phyloP scores from a whole-genome alignment of 2,113 vertebrate species.

The Leptobrachium leishanense region DNA sequence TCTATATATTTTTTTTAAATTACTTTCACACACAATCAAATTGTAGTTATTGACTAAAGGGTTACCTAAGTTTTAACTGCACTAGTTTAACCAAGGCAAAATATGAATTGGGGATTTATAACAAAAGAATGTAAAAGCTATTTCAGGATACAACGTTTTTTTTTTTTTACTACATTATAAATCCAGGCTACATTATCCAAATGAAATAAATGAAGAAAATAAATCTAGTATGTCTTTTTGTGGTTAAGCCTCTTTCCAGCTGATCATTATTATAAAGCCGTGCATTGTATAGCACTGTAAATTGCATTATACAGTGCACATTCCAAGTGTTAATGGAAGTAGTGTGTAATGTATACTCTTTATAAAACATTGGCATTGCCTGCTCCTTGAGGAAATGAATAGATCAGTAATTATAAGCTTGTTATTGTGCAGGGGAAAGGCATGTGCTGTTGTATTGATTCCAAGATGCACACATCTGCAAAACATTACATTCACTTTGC shows the following conservation, averaged over 20 bases:
- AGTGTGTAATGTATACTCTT: conserved; percentile 34
- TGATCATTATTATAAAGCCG: conserved; percentile 6
- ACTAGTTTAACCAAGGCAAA: no score
- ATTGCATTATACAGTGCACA: conserved; percentile 27
- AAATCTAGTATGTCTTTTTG: conserved; percentile 6
- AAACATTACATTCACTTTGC: conserved; percentile 33
- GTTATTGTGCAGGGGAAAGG: conserved; percentile 45
- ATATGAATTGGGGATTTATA: no score
- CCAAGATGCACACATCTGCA: conserved; percentile 44
- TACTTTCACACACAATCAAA: no score
- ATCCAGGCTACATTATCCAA: not conserved
- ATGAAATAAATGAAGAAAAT: conserved; percentile 7
- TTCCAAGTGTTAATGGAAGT: conserved; percentile 36
- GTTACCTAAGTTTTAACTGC: no score
- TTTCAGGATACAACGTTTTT: conserved; percentile 4
- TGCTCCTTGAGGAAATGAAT: conserved; percentile 43
- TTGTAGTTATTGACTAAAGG: no score
- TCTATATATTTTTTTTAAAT: no score
- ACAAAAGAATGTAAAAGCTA: not conserved
- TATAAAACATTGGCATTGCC: conserved; percentile 30
- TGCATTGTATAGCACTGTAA: conserved; percentile 26
- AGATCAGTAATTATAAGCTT: conserved; percentile 48
- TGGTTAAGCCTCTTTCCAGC: not conserved
- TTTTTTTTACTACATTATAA: conserved; percentile 15
- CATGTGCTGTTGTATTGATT: conserved; percentile 39